phyloP scores from a whole-genome alignment of 2,797 vertebrate species.

The Fistularia tabacaria region DNA sequence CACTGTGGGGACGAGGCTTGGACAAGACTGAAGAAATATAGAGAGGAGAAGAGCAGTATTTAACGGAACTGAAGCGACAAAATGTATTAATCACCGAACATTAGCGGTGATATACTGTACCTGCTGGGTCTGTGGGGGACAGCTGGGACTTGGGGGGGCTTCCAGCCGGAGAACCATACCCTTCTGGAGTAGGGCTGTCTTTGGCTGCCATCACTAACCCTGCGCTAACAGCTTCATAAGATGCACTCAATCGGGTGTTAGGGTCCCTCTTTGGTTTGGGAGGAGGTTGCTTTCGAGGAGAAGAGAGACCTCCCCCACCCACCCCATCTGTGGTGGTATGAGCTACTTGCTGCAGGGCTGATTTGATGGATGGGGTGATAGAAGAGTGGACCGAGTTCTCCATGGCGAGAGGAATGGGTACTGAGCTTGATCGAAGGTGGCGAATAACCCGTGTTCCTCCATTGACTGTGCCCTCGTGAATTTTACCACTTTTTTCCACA shows the following conservation, averaged over 20 bases:
- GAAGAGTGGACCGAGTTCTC: slow-evolving; percentile 77
- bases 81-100: slow-evolving; percentile 3
- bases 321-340: slow-evolving; percentile 77
- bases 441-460: slow-evolving; percentile 70
- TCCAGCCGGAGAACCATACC: slow-evolving; percentile 72
- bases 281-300: slow-evolving; percentile 95
- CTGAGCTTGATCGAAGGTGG: slow-evolving; percentile 80
- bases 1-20: slow-evolving; percentile 93
- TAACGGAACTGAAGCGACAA: slow-evolving; percentile 1
- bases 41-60: slow-evolving; percentile 11
- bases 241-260: slow-evolving; percentile 92
- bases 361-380: slow-evolving; percentile 76
- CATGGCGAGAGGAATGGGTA: slow-evolving; percentile 77
- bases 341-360: slow-evolving; percentile 80
- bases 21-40: slow-evolving; percentile 70
- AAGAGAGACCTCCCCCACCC: slow-evolving; percentile 73
- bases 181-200: slow-evolving; percentile 84
- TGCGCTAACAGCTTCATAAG: slow-evolving; percentile 92
- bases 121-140: slow-evolving; percentile 73
- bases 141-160: slow-evolving; percentile 69
- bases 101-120: slow-evolving; percentile 48
- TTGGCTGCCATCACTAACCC: slow-evolving; percentile 84
- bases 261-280: slow-evolving; percentile 98
- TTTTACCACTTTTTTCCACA: slow-evolving; percentile 77
- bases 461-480: slow-evolving; percentile 63